A percentile compares a stretch with the other conserved stretches of the same genome.
Conservation (phyloP, 2,888 invertebrate genomes). For the Pteria penguin region DNA sequence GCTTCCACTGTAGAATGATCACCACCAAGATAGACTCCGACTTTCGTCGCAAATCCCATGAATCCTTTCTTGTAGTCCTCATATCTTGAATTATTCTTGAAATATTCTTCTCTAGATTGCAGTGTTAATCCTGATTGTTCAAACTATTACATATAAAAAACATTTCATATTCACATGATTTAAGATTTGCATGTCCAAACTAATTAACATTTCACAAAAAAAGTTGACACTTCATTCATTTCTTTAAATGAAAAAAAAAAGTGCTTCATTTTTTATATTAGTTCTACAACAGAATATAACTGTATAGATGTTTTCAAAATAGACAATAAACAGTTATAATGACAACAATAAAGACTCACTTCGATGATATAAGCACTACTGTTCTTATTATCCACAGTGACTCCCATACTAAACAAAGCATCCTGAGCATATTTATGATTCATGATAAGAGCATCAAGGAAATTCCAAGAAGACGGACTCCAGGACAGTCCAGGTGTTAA, state of each 20-base stretch:
- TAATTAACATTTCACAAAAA: too few species aligned
- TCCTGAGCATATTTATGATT: constrained; percentile 44
- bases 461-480: constrained; percentile 60
- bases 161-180: not conserved
- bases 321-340: too few species aligned
- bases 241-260: too few species aligned
- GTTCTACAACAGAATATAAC: too few species aligned
- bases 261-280: too few species aligned
- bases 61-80: constrained; percentile 56
- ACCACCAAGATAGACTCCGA: constrained; percentile 63
- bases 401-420: constrained; percentile 65
- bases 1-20: constrained; percentile 40
- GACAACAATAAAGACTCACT: too few species aligned
- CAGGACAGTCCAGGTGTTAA: constrained; percentile 57
- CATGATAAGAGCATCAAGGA: constrained; percentile 54
- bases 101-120: constrained; percentile 61
- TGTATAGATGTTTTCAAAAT: too few species aligned
- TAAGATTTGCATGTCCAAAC: not conserved
- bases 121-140: constrained; percentile 69
- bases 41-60: constrained; percentile 53
- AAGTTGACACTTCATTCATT: too few species aligned
- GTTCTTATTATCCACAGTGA: constrained; percentile 67
- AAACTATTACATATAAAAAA: constrained; percentile 54
- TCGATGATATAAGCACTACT: constrained; percentile 58
- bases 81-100: constrained; percentile 53